Evolutionary conservation across 2,113 vertebrate genomes (phyloP), one percentile per base, ranked within the genome.

Genomic region (Pollachius pollachius): DNA sequence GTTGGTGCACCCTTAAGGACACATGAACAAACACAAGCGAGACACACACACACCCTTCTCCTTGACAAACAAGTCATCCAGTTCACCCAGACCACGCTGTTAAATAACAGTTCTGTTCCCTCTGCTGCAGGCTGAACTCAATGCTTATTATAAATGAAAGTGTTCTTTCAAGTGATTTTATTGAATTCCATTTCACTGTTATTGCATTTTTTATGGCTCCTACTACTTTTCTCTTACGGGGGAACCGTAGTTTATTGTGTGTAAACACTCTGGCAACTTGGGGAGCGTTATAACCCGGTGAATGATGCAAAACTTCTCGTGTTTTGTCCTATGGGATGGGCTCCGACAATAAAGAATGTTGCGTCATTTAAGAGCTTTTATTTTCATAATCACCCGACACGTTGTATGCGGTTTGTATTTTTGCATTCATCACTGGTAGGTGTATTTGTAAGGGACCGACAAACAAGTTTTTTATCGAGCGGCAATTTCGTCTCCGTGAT

Each of bases 131-230:
- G 79, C 78, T 76, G 75, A 80, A 82, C 70, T 75, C 68, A 65
- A 74, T 67, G 64, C 69, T 68, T 56, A 75, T 77, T 77, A 77
- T 88, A 87, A 87, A 71, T 77, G 64, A 85, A 65, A 73, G 64
- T 77, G 73, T 1, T 19, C 74, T 79, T 81, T 79, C 68, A 82
- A 81, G 72, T 86, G 70, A 41, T 74, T 80, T 86, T 84, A 86
- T 82, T 76, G 81, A 80, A 83, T 76, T 81, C 76, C 74, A 79
- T 69, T 76, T 82, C 69, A 64, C 75, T 73, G 70, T 73, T 83
- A 34, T 70, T 69, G 54, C 62, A 74, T n/a, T 72, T 73, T 77
- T 69, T 80, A 71, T 77, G 75, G 54, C 79, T 82, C 76, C 74
- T 75, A 68, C 71, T 77, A 65, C 62, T 52, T 76, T 63, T 34